These are phyloP conservation scores for Halisarca cf. caerulea DNA, from an alignment of 37 sponge, comb jelly and placozoan species.

Conservation along the genomic window DNA sequence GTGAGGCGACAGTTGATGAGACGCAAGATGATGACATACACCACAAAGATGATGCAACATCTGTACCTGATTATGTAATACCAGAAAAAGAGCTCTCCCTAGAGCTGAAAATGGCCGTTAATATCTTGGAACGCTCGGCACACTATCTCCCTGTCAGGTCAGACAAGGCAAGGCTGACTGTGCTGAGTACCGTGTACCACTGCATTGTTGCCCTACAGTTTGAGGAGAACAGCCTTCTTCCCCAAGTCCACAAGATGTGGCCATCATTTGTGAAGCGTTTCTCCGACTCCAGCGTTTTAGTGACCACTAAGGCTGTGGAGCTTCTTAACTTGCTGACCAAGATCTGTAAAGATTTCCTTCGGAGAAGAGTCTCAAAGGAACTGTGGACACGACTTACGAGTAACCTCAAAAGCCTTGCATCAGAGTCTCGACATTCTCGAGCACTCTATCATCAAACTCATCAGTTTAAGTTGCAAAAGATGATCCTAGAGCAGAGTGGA, in stretches of 20 bases:
- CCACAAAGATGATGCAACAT: background rate
- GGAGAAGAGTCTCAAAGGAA: constrained; percentile 50
- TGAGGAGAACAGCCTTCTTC: constrained; percentile 38
- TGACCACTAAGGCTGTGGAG: constrained; percentile 54
- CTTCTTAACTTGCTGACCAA: constrained; percentile 53
- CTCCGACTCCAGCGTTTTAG: constrained; percentile 42
- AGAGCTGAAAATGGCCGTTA: constrained; percentile 27
- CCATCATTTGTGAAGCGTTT: constrained; percentile 52
- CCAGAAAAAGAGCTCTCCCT: constrained; percentile 32
- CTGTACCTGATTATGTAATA: background rate
- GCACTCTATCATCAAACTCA: constrained; percentile 34
- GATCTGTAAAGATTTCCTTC: constrained; percentile 65
- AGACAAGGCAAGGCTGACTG: background rate
- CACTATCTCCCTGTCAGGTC: constrained; percentile 43
- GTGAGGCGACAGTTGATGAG: too few relatives aligned
- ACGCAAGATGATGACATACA: background rate
- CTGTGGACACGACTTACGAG: constrained; percentile 54
- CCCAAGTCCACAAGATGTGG: constrained; percentile 70
- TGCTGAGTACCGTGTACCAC: background rate
- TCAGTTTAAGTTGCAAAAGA: constrained; percentile 37
- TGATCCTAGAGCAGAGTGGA: constrained; percentile 29
- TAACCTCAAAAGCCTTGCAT: constrained; percentile 35
- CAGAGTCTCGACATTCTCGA: constrained; percentile 13
- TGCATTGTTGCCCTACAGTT: background rate
- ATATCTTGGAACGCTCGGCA: constrained; percentile 42